A percentile compares a stretch with the other conserved stretches of the same genome.
Conservation (phyloP, 2,113 vertebrate genomes). For the Pollimyrus isidori region DNA sequence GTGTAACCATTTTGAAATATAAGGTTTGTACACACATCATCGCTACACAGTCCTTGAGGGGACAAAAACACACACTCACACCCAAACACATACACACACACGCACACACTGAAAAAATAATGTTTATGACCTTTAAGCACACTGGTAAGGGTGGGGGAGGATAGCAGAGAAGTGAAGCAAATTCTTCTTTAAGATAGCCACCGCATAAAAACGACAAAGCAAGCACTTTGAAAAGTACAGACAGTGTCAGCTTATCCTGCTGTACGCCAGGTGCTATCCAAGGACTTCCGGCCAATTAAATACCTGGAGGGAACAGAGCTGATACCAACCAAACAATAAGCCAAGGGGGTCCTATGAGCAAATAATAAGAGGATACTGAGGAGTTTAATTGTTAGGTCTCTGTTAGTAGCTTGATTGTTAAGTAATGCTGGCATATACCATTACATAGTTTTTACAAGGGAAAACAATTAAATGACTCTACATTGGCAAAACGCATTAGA, state of each 20-base stretch:
- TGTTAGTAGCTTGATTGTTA: neutral
- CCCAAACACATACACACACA: neutral
- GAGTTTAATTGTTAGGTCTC: neutral
- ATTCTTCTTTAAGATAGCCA: slow-evolving; percentile 12
- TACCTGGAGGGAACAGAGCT: slow-evolving; percentile 1
- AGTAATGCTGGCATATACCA: neutral
- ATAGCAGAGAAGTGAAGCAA: neutral
- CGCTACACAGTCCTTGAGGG: slow-evolving; percentile 13
- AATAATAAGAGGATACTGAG: neutral
- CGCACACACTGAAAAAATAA: neutral
- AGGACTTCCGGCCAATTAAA: slow-evolving; percentile 40
- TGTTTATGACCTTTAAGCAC: slow-evolving; percentile 8
- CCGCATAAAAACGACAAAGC: slow-evolving; percentile 8
- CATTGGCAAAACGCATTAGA: neutral
- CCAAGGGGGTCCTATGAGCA: slow-evolving; percentile 19
- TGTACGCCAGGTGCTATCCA: slow-evolving; percentile 38
- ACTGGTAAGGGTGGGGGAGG: neutral
- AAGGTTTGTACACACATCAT: neutral
- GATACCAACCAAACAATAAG: slow-evolving; percentile 14
- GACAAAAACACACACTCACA: neutral
- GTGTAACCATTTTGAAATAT: slow-evolving; percentile 11
- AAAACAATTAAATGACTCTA: neutral
- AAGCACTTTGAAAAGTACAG: slow-evolving; percentile 7
- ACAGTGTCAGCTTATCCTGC: slow-evolving; percentile 13
- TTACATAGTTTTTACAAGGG: neutral